A percentile compares a stretch with the other conserved stretches of the same genome.
These are phyloP conservation scores for Caenorhabditis drosophilae DNA, from an alignment of 2,888 invertebrate genomes.

Conservation along the genomic window DNA sequence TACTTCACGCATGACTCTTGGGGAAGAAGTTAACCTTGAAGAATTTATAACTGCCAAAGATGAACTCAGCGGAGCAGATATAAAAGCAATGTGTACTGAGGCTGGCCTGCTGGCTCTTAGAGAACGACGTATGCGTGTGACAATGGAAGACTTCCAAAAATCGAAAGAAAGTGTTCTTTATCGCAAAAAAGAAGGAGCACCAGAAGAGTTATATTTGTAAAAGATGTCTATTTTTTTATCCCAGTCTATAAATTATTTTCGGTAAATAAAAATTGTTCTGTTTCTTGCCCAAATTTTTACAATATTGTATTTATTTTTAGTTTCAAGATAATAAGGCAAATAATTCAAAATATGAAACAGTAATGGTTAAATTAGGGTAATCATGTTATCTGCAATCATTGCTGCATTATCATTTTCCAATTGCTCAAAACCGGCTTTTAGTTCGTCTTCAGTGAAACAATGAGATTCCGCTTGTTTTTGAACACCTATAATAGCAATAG, in stretches of 20 bases:
- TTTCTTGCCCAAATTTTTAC: too few species aligned
- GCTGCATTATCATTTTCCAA: slow-evolving; percentile 60
- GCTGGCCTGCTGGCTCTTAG: slow-evolving; percentile 96
- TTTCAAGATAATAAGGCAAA: too few species aligned
- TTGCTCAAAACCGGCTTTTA: slow-evolving; percentile 60
- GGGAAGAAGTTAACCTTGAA: slow-evolving; percentile 92
- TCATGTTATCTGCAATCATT: slow-evolving; percentile 60
- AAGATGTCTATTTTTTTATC: too few species aligned
- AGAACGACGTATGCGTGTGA: slow-evolving; percentile 98
- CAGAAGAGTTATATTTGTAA: slow-evolving; percentile 94
- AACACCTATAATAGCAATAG: slow-evolving; percentile 29
- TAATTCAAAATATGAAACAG: too few species aligned
- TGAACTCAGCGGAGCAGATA: slow-evolving; percentile 86
- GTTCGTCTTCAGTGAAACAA: slow-evolving; percentile 57
- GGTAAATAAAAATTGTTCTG: too few species aligned
- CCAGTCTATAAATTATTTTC: too few species aligned
- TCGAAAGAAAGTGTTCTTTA: slow-evolving; percentile 99
- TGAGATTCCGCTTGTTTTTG: slow-evolving; percentile 50
- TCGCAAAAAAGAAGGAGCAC: slow-evolving; percentile 98
- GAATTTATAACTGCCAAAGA: slow-evolving; percentile 99
- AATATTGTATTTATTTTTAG: too few species aligned
- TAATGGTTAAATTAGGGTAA: slow-evolving; percentile 49
- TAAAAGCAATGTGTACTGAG: slow-evolving; percentile 96
- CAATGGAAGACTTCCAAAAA: slow-evolving; percentile 98
- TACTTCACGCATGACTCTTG: slow-evolving; percentile 96